A percentile compares a stretch with the other conserved stretches of the same genome.
Evolutionary conservation across 2,113 vertebrate genomes (phyloP).

Genomic region (Dasyurus viverrinus): DNA sequence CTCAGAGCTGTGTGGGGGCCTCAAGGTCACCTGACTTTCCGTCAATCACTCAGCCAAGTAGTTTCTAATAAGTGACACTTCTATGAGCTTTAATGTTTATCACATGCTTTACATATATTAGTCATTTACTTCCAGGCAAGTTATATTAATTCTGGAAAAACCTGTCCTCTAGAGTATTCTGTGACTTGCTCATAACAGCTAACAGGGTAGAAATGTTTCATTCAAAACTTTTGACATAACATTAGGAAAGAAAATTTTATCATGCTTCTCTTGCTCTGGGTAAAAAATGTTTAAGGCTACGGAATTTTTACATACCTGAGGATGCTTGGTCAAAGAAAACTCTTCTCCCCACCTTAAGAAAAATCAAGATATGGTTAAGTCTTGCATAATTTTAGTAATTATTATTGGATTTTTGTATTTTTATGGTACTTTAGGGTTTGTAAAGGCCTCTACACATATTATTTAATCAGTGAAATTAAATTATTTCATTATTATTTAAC

Average conservation of each 20-base stretch:
- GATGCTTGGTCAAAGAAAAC: conserved; percentile 94
- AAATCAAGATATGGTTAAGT: conserved; percentile 57
- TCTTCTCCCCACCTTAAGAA: conserved; percentile 95
- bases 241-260: neutral
- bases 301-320: conserved; percentile 88
- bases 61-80: neutral
- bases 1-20: neutral
- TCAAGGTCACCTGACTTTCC: neutral
- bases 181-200: neutral
- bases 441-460: neutral
- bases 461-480: neutral
- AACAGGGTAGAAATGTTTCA: neutral
- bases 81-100: neutral
- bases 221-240: neutral
- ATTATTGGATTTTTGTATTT: conserved; percentile 9
- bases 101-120: neutral
- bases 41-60: neutral
- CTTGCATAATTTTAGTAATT: conserved; percentile 20
- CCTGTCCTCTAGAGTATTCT: neutral
- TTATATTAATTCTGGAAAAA: neutral
- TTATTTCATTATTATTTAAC: neutral
- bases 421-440: neutral
- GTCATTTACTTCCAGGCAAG: neutral
- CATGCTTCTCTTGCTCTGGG: neutral
- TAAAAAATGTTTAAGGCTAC: conserved; percentile 15